These are phyloP conservation scores for Eudyptes chrysolophus DNA, from an alignment of 2,113 vertebrate genomes.

Conservation along the genomic window DNA sequence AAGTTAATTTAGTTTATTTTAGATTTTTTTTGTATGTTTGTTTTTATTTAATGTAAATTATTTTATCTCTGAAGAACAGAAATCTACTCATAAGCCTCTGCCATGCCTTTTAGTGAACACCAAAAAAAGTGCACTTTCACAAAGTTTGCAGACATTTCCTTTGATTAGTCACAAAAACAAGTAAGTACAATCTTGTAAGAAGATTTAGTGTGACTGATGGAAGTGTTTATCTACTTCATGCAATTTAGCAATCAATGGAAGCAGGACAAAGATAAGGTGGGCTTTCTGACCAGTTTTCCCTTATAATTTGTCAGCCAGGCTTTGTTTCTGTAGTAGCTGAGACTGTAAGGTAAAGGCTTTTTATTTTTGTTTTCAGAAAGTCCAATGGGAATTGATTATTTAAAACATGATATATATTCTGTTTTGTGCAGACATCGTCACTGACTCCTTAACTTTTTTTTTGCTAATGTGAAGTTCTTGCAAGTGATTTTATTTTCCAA, in stretches of 20 bases:
- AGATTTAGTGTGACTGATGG: background rate
- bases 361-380: background rate
- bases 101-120: background rate
- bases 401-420: background rate
- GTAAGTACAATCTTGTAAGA: background rate
- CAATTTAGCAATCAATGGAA: background rate
- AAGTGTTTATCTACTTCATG: background rate
- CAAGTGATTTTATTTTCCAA: background rate
- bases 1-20: background rate
- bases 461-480: background rate
- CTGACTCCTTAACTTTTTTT: background rate
- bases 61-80: conserved; percentile 27
- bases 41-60: conserved; percentile 17
- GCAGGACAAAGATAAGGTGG: background rate
- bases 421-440: background rate
- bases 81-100: background rate
- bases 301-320: background rate
- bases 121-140: background rate
- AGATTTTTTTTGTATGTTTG: background rate
- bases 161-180: background rate
- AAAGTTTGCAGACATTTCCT: background rate
- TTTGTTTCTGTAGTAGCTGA: background rate
- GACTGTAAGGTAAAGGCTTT: background rate
- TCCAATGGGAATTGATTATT: background rate
- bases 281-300: background rate